A percentile compares a stretch with the other conserved stretches of the same genome.
These are phyloP conservation scores for Cololabis saira DNA, from an alignment of 2,113 vertebrate genomes.

Conservation along the genomic window DNA sequence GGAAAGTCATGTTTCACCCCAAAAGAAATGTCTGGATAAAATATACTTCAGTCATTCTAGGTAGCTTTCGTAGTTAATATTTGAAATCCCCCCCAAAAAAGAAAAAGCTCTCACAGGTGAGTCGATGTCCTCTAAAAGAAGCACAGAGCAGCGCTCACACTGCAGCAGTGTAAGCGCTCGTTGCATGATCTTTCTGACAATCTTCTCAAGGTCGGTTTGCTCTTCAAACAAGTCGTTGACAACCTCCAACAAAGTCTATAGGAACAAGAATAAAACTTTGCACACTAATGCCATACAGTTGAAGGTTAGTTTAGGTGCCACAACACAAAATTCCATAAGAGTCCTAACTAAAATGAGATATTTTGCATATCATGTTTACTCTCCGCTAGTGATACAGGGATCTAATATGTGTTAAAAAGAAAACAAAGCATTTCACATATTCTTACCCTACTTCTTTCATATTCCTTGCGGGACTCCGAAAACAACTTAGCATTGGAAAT, in stretches of 20 bases:
- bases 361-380: too few species aligned
- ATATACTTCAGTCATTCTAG: not conserved
- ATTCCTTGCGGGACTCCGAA: conserved; percentile 83
- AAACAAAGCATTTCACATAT: conserved; percentile 5
- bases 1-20: conserved; percentile 10
- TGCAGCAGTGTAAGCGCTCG: conserved; percentile 81
- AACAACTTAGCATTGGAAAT: conserved; percentile 84
- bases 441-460: conserved; percentile 81
- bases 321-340: too few species aligned
- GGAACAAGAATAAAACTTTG: not conserved
- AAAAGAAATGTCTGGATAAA: not conserved
- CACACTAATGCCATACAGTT: too few species aligned
- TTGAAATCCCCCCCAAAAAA: not conserved
- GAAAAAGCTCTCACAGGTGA: conserved; percentile 75
- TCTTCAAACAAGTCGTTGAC: conserved; percentile 86
- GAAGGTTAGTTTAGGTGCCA: too few species aligned
- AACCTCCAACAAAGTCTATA: conserved; percentile 82
- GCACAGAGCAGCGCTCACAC: conserved; percentile 85
- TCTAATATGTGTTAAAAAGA: too few species aligned
- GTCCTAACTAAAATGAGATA: too few species aligned
- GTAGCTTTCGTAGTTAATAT: not conserved
- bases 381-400: too few species aligned
- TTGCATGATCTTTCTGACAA: conserved; percentile 87
- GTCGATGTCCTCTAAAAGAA: conserved; percentile 84
- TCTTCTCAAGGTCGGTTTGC: conserved; percentile 85